Conservation (phyloP, 2,113 vertebrate species). For the Acanthochromis polyacanthus region DNA sequence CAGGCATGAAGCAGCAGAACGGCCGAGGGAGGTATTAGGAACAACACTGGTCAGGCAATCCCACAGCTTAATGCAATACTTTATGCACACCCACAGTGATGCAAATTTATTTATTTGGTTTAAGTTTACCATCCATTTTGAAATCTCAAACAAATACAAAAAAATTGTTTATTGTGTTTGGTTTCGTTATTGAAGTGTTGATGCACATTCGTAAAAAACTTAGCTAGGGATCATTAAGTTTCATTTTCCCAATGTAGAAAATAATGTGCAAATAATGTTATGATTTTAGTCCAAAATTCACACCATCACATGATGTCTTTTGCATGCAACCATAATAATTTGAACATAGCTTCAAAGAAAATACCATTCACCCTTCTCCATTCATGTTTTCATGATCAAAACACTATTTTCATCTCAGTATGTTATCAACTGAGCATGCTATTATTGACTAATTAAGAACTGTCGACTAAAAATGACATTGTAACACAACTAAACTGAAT, state of each 20-base stretch:
- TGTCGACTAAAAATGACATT: too few species aligned
- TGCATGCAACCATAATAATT: too few species aligned
- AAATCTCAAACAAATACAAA: not conserved
- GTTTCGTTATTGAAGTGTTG: not conserved
- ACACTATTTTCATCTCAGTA: not conserved
- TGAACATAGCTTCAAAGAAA: too few species aligned
- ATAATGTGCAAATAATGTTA: too few species aligned
- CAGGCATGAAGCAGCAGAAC: conserved; percentile 28
- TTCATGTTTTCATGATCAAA: too few species aligned
- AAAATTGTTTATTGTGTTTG: not conserved
- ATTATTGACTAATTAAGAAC: not conserved
- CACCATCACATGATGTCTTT: too few species aligned
- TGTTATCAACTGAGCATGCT: not conserved
- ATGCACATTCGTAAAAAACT: too few species aligned
- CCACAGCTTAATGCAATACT: not conserved
- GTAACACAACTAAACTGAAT: too few species aligned
- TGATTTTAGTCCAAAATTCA: too few species aligned
- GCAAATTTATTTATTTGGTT: not conserved
- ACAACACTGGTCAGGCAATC: not conserved
- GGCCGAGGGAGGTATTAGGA: not conserved
- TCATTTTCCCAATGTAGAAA: too few species aligned
- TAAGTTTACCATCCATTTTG: not conserved
- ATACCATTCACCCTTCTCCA: too few species aligned
- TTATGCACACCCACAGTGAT: not conserved
- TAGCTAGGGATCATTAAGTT: too few species aligned